These are phyloP conservation scores for Cardinalis cardinalis DNA, from an alignment of 2,113 vertebrate species.

Conservation along the genomic window DNA sequence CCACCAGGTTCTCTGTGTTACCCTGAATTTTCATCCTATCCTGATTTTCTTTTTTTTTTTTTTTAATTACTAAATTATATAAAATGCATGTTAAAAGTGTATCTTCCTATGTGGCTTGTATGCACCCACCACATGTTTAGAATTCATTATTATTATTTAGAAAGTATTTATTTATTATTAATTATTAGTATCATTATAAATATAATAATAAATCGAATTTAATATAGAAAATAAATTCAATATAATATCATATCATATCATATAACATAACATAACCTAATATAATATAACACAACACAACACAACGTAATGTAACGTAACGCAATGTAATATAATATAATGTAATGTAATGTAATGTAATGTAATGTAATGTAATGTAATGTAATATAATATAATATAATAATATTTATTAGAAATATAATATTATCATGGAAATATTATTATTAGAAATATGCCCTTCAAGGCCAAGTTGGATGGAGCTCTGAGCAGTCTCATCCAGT, in stretches of 20 bases:
- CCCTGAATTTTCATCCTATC: not conserved
- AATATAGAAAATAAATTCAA: too few species aligned
- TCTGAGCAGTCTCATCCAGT: not conserved
- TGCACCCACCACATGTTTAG: accelerated
- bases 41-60: not conserved
- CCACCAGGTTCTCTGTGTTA: not conserved
- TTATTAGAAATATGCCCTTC: not conserved
- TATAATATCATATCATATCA: too few species aligned
- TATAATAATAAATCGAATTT: too few species aligned
- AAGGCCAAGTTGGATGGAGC: not conserved
- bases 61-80: not conserved
- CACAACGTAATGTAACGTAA: too few species aligned
- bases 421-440: not conserved
- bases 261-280: too few species aligned
- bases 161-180: too few species aligned
- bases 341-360: too few species aligned
- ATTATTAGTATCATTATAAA: too few species aligned
- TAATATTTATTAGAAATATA: too few species aligned
- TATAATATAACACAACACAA: not conserved
- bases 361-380: too few species aligned
- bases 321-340: too few species aligned
- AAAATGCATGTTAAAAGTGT: not conserved
- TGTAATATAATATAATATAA: too few species aligned
- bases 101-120: not conserved
- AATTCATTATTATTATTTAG: not conserved